Percentiles rank a stretch among this genome's conserved stretches.
These are phyloP conservation scores for Neocrepidodera transversa DNA, from an alignment of 2,888 invertebrate species.

Conservation along the genomic window DNA sequence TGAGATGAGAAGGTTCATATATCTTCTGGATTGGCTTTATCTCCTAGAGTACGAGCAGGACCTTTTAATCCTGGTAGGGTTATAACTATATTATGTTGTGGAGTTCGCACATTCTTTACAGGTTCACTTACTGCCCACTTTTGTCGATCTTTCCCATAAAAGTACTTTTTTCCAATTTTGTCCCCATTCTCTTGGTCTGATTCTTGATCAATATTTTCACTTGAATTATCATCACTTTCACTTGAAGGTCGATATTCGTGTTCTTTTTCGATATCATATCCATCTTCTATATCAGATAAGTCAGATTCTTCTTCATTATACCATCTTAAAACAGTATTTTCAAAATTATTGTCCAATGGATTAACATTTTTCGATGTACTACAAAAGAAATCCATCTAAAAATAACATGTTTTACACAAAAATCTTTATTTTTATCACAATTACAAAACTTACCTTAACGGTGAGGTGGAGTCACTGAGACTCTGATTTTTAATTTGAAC, in stretches of 20 bases:
- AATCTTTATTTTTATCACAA: no score
- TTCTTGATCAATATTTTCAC: neutral
- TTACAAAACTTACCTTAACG: no score
- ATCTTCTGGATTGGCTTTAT: slow-evolving; percentile 1
- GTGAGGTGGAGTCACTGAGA: no score
- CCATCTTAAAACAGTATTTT: slow-evolving; percentile 10
- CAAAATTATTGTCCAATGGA: slow-evolving; percentile 11
- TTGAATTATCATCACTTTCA: neutral
- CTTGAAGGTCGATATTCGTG: slow-evolving; percentile 2
- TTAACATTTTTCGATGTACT: slow-evolving; percentile 1
- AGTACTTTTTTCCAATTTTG: neutral
- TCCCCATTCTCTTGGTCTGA: neutral
- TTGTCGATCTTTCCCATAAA: neutral
- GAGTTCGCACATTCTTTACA: neutral
- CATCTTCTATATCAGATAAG: slow-evolving; percentile 3
- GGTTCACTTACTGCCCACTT: neutral
- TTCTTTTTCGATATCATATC: neutral
- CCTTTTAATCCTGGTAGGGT: slow-evolving; percentile 6
- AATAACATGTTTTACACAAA: no score
- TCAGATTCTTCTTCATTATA: slow-evolving; percentile 5
- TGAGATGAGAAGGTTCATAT: neutral
- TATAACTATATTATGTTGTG: slow-evolving; percentile 1
- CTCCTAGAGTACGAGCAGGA: slow-evolving; percentile 2
- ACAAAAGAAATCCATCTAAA: no score
- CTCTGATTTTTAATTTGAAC: no score